Evolutionary conservation across 2,797 vertebrate species (phyloP).

Genomic region (Eupleurogrammus muticus): DNA sequence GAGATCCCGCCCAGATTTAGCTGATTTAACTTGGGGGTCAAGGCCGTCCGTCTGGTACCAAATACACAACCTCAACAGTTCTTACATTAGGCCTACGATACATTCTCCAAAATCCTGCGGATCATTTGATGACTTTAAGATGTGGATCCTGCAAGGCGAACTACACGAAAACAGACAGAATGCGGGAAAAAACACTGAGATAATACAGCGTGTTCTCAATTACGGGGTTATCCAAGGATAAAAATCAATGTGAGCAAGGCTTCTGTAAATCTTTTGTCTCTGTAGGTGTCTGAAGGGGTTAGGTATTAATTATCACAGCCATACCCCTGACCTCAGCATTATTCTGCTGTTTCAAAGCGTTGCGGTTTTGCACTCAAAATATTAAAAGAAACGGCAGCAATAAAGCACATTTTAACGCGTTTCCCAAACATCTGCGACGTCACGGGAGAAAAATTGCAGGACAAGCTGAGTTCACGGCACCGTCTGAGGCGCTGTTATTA

Average conservation of each 20-base stretch:
- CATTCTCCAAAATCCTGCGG: conserved; percentile 19
- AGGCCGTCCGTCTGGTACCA: conserved; percentile 27
- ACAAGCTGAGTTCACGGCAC: background rate
- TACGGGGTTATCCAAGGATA: conserved; percentile 40
- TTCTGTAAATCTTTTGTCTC: conserved; percentile 55
- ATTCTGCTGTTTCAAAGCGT: conserved; percentile 28
- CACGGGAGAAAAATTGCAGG: conserved; percentile 2
- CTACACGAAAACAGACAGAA: conserved; percentile 20
- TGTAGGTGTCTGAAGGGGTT: conserved; percentile 35
- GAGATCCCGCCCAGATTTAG: conserved; percentile 44
- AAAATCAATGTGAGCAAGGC: conserved; percentile 40
- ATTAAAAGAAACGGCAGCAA: conserved; percentile 13
- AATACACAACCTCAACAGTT: conserved; percentile 9
- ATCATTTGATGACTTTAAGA: conserved; percentile 52
- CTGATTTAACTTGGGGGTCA: conserved; percentile 46
- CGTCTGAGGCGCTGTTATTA: conserved; percentile 9
- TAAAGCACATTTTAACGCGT: conserved; percentile 17
- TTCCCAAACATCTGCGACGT: conserved; percentile 14
- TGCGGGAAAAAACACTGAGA: conserved; percentile 7
- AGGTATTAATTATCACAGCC: conserved; percentile 64
- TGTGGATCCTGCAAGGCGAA: conserved; percentile 16
- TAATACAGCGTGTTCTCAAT: conserved; percentile 41
- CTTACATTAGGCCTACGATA: background rate
- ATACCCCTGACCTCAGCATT: conserved; percentile 59
- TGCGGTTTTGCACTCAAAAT: conserved; percentile 2